Conservation (phyloP, 2,113 vertebrate genomes). For the Myrmecobius fasciatus region DNA sequence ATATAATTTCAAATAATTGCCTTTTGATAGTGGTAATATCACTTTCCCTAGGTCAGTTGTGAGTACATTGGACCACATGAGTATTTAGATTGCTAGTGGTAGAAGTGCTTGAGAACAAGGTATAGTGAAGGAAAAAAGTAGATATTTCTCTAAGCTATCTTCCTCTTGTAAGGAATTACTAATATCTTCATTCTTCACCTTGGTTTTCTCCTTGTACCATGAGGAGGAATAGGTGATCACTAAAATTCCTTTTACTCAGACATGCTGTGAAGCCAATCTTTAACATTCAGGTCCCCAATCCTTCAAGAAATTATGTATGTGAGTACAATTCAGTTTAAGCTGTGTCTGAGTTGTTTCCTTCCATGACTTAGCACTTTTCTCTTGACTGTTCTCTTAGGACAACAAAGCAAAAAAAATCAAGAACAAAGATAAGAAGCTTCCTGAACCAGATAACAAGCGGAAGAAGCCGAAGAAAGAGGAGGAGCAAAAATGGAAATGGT, state of each 20-base stretch:
- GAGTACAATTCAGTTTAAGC: not conserved
- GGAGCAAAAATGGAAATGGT: slow-evolving; percentile 99
- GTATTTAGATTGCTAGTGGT: not conserved
- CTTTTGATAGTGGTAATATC: not conserved
- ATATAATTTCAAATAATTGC: not conserved
- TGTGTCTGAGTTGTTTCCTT: not conserved
- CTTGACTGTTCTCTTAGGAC: slow-evolving; percentile 82
- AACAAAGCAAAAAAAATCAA: slow-evolving; percentile 92
- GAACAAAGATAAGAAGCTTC: slow-evolving; percentile 91
- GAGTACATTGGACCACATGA: not conserved
- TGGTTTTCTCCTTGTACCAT: not conserved
- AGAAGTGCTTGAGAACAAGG: not conserved
- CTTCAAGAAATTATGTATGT: not conserved
- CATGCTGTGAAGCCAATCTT: not conserved
- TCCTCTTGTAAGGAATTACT: not conserved
- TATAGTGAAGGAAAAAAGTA: not conserved
- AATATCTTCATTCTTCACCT: slow-evolving; percentile 21
- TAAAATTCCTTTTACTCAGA: not conserved
- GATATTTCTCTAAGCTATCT: not conserved
- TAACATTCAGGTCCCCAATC: not conserved
- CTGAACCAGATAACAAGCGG: slow-evolving; percentile 89
- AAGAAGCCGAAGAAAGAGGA: slow-evolving; percentile 95
- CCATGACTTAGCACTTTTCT: not conserved
- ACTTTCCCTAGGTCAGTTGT: not conserved
- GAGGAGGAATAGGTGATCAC: not conserved